Evolutionary conservation across 2,113 vertebrate species (phyloP), one percentile per base, ranked within the genome.

Genomic region (Uropsilus gracilis): DNA sequence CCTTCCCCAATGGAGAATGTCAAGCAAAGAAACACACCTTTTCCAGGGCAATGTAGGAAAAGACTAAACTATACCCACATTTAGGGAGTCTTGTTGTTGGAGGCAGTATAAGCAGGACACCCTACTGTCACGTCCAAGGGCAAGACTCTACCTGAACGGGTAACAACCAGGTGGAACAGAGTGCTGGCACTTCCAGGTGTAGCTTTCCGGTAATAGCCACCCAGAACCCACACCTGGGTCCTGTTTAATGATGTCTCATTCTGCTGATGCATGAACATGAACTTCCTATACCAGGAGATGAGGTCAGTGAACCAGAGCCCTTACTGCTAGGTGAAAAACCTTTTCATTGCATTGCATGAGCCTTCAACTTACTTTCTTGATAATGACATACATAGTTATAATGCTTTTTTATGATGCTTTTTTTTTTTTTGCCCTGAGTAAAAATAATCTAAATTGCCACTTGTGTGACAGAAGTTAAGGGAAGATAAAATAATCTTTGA

Each of bases 131-230:
- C 0, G 39, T 7, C n/a, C 34, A 53, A 68, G 16, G 2, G 2
- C 1, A 55, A 14, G 16, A 13, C 13, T 42, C 20, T 34, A 20
- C 8, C 4, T 46, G 61, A 39, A n/a, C 14, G 37, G 8, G 34
- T 53, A 28, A 77, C 39, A 46, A 1, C 10, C 4, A 64, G 5
- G 18, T 30, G 34, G 24, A 34, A 16, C 2, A n/a, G 11, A 55
- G 57, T 76, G 0, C 8, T 6, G 8, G 4, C 3, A 26, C 6
- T 7, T 4, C 14, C 1, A 1, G 30, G 24, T 32, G 24, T 2
- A 71, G 3, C 1, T 6, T 13, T 80, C 26, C 8, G 8, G 0
- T 24, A 34, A 42, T 39, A 7, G 10, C 59, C 20, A 22, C 16
- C 68, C 20, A 42, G 68, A 68, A 55, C 0, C 1, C 39, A 73